Evolutionary conservation across 2,888 invertebrate species (phyloP).

Genomic region (Podabrus alpinus): DNA sequence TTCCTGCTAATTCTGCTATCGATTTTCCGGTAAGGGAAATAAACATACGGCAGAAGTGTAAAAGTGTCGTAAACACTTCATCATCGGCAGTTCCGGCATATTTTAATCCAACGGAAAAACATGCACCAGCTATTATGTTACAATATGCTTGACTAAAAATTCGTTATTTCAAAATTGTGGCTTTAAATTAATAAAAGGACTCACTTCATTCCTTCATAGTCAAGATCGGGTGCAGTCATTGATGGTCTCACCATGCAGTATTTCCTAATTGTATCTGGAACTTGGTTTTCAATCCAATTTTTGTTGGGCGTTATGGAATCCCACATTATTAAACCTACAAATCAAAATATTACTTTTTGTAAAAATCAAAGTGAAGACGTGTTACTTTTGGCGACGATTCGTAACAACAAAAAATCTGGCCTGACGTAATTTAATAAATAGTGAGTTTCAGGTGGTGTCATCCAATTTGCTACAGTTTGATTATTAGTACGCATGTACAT

Average conservation of each 20-base stretch:
- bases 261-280: conserved; percentile 75
- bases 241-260: conserved; percentile 78
- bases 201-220: conserved; percentile 93
- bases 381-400: conserved; percentile 76
- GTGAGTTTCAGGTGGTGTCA: conserved; percentile 86
- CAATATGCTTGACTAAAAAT: conserved; percentile 88
- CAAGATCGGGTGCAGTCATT: conserved; percentile 66
- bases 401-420: conserved; percentile 85
- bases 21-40: conserved; percentile 70
- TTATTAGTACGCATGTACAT: conserved; percentile 87
- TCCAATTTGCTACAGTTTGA: conserved; percentile 87
- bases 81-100: conserved; percentile 91
- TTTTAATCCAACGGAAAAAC: conserved; percentile 89
- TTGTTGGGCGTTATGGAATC: conserved; percentile 77
- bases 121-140: conserved; percentile 93
- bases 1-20: conserved; percentile 85
- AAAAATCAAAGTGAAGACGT: not conserved
- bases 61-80: conserved; percentile 78
- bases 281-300: conserved; percentile 84
- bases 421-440: conserved; percentile 89
- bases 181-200: conserved; percentile 35
- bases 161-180: not conserved
- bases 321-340: conserved; percentile 82
- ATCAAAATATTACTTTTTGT: not conserved
- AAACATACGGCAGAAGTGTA: conserved; percentile 73